These are phyloP conservation scores for Toxostoma redivivum DNA, from an alignment of 2,113 vertebrate species.

Conservation along the genomic window DNA sequence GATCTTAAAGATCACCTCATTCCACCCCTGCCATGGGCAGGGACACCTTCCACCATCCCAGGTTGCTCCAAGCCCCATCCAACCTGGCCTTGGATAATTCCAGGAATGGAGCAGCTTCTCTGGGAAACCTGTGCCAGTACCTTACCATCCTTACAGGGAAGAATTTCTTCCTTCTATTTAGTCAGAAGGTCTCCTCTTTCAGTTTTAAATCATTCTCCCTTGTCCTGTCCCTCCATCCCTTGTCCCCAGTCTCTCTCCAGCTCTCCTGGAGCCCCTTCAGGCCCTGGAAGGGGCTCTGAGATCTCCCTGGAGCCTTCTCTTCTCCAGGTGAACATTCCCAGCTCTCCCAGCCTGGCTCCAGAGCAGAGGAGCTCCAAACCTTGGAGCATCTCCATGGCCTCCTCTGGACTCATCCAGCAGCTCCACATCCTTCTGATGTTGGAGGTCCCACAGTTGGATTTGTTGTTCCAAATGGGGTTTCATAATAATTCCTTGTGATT, in stretches of 20 bases:
- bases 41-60: neutral
- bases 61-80: accelerated
- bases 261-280: neutral
- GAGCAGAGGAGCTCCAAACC: neutral
- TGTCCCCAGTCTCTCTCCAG: neutral
- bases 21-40: neutral
- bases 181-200: neutral
- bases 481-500: neutral
- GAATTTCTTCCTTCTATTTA: neutral
- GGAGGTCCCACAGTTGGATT: neutral
- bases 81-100: neutral
- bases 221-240: neutral
- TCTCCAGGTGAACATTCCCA: accelerated
- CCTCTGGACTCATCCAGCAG: neutral
- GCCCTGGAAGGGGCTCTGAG: neutral
- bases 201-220: no score
- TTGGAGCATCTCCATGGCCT: neutral
- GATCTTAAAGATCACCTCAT: accelerated
- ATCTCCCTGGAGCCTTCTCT: neutral
- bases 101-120: neutral
- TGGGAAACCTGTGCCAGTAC: neutral
- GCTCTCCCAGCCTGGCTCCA: neutral
- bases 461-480: neutral
- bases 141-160: neutral
- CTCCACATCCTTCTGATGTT: neutral